Base-by-base conservation (phyloP, 2,888 invertebrate species). In the Melanophora roralis region DNA sequence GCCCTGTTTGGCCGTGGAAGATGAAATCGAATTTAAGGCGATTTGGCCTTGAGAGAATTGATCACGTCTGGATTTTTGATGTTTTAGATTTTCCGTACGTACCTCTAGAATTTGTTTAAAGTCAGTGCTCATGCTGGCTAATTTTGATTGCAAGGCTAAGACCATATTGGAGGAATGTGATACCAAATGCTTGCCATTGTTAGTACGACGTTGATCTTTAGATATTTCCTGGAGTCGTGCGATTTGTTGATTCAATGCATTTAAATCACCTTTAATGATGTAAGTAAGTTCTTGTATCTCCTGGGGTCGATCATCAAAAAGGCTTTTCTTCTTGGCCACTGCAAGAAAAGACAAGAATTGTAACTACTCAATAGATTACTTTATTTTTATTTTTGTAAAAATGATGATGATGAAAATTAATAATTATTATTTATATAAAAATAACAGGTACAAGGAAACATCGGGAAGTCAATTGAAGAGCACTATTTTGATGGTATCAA, bases 31-130 rank as follows among this genome's bases (percentile, higher is more conserved):
- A 47, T 92, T 92, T 1, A 85, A 84, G 60, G 87, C 73, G 3
- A 93, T 91, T 69, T 92, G 92, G 34, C 93, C 94, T 88, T 94
- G 94, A 89, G 91, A 84, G 89, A 91, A 84, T 87, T 98, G 97
- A 89, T 99, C 98, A 83, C 98, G 92, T 84, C 99, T 93, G 83
- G 92, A 94, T 88, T 98, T 97, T 89, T 99, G 98, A 85, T 98
- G 96, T 89, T 97, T 97, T 88, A 99, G 91, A 91, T 98, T 99
- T 93, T 99, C 98, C 14, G 98, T 98, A 85, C 99, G 92, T 19
- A 98, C 96, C 93, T 99, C 99, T 72, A 99, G 92, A 55, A 99
- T 98, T 91, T 95, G 96, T 91, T 99, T 98, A 89, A 99, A 99
- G 87, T 98, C 97, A 82, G 96, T 97, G 55, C 98, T 98, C 96